Base-by-base conservation (phyloP, 1,140 invertebrate species). In the Pseudobourletiella spinata region DNA sequence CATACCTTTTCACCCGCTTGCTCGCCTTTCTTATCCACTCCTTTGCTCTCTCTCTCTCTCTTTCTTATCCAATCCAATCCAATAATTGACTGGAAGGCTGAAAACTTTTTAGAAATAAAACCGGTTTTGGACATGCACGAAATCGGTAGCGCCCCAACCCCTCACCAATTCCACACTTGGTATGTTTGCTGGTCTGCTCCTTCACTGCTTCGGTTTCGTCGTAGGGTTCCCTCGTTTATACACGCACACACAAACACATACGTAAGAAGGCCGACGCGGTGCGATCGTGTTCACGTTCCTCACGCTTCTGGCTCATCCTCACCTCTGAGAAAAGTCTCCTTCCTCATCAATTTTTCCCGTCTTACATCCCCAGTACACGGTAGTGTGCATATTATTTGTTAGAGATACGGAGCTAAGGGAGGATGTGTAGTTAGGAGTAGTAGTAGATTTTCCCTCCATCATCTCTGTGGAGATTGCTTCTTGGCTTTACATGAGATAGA, bases 41-140 rank as follows among this genome's bases (percentile, higher is more conserved):
- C 51, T 42, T n/a, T n/a, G n/a, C n/a, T n/a, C n/a, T n/a, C n/a
- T n/a, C n/a, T n/a, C n/a, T n/a, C n/a, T n/a, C n/a, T n/a, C n/a
- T n/a, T n/a, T n/a, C n/a, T n/a, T n/a, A n/a, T n/a, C 44, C 61
- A 52, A 57, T 62, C 61, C 61, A 58, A 59, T 64, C 63, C 63
- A 67, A 67, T 67, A 63, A 67, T 67, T 67, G 66, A 64, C 62
- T 67, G 66, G 61, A 67, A 61, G 61, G 66, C 58, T 62, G 22
- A 46, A 46, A 46, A 32, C 43, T 29, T 32, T n/a, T 57, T 57
- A 25, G 24, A 50, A 44, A 44, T 46, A 63, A 63, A 67, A 67
- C 66, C 66, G 66, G 66, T 67, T 67, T 59, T 57, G 29, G 57
- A 61, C 59, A 65, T 61, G 63, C 63, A 66, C 26, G 55, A 50